Base-by-base conservation (phyloP, 2,888 invertebrate species). In the Cheilosia soror region DNA sequence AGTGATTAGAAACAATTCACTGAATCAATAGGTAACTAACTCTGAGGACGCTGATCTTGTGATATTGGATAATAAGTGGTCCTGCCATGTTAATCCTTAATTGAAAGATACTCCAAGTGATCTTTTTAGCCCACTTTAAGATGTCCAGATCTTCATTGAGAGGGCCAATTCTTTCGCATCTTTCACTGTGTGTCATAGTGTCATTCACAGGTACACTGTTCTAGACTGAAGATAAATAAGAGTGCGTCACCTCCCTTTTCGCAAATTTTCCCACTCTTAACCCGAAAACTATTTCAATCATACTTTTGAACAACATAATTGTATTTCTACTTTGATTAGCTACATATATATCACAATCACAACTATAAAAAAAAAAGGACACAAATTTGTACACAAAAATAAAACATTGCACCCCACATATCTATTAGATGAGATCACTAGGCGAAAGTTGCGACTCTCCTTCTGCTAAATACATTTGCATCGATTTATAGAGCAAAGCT, bases 381-480 rank as follows among this genome's bases (percentile, higher is more conserved):
- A 75, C 63, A 11, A 31, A 20, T 68, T 63, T 47, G 20, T 60
- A 69, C 58, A 78, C 3, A 71, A 66, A 55, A 49, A 9, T 42
- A 40, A 51, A 27, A 20, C 11, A 68, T 44, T 60, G 27, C 49
- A 40, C 53, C 33, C 15, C 44, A 9, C 15, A 15, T 3, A 15
- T n/a, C n/a, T n/a, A n/a, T 69, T 89, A 92, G 44, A 92, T 93
- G 88, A 95, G 94, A 92, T 97, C 96, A 80, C 94, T 94, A 20
- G 97, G 97, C 88, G 95, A 94, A 71, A 98, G 93, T 90, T 98
- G 98, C 47, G 97, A 93, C 91, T 98, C 98, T 0, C 98, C 98
- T 91, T 98, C 98, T 62, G 95, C 94, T 78, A 98, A 92, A 90
- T 97, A 96, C 85, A 98, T 97, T 88, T 95, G 93, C 94, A 97